A percentile compares a stretch with the other conserved stretches of the same genome.
phyloP scores from a whole-genome alignment of 2,113 vertebrate genomes.

The Halichoeres trimaculatus region DNA sequence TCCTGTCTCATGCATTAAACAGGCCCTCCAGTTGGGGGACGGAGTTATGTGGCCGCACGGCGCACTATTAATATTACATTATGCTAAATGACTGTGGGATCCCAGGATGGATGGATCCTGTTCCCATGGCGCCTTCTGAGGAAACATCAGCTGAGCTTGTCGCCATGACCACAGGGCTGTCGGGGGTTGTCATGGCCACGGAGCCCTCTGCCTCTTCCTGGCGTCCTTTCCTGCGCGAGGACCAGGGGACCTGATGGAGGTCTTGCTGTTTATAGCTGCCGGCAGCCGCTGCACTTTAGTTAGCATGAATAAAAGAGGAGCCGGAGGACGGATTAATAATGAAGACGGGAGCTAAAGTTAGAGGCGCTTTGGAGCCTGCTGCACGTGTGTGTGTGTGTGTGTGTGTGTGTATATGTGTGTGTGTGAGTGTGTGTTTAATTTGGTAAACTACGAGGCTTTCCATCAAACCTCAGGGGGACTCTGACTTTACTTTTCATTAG shows the following conservation, averaged over 20 bases:
- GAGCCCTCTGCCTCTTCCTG: constrained; percentile 6
- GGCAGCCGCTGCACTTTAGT: constrained; percentile 68
- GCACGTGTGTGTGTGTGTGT: background rate
- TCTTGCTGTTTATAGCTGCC: constrained; percentile 43
- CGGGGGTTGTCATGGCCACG: constrained; percentile 56
- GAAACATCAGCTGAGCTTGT: constrained; percentile 54
- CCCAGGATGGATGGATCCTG: constrained; percentile 62
- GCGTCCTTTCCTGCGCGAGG: background rate
- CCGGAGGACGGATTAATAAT: constrained; percentile 71
- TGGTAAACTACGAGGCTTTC: constrained; percentile 45
- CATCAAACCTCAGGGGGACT: constrained; percentile 23
- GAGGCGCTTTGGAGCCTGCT: constrained; percentile 40
- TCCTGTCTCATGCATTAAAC: constrained; percentile 62
- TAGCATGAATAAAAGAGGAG: constrained; percentile 77
- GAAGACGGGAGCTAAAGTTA: constrained; percentile 63
- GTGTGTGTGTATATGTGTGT: background rate
- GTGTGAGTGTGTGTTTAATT: constrained; percentile 54
- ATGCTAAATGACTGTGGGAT: constrained; percentile 65
- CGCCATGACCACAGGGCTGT: constrained; percentile 61
- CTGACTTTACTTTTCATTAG: constrained; percentile 68
- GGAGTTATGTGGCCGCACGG: constrained; percentile 35
- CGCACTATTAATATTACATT: constrained; percentile 72
- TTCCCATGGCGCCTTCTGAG: constrained; percentile 50
- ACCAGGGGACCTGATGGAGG: constrained; percentile 22
- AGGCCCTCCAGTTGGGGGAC: constrained; percentile 33